A percentile compares a stretch with the other conserved stretches of the same genome.
phyloP scores from a whole-genome alignment of 2,113 vertebrate species.

The Rhadina sibilatrix region DNA sequence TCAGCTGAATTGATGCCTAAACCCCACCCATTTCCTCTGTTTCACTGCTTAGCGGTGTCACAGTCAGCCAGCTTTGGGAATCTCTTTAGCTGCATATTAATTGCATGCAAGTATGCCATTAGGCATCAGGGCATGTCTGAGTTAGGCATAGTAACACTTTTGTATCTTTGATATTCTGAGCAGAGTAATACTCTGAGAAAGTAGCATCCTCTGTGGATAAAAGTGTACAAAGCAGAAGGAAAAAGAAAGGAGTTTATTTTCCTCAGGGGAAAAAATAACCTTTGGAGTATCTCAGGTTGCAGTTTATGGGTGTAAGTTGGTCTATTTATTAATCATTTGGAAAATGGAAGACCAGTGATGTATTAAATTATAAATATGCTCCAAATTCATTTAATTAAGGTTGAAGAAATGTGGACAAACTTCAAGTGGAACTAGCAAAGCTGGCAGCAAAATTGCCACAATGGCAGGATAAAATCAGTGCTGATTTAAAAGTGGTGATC shows the following conservation, averaged over 20 bases:
- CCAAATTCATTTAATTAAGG: neutral
- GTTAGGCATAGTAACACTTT: neutral
- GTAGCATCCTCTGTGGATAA: neutral
- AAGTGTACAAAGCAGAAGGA: neutral
- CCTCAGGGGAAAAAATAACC: neutral
- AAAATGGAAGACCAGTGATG: neutral
- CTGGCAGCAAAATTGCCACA: neutral
- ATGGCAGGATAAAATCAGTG: neutral
- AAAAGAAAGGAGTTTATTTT: neutral
- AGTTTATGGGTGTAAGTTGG: neutral
- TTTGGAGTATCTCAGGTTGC: neutral
- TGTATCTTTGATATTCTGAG: neutral
- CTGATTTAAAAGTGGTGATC: neutral
- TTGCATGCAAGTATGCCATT: neutral
- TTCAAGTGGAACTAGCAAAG: neutral
- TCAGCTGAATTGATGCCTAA: slow-evolving; percentile 48
- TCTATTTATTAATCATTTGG: neutral
- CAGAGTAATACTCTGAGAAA: neutral
- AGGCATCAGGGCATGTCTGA: neutral
- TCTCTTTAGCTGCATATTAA: slow-evolving; percentile 49
- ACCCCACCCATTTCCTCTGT: slow-evolving; percentile 61
- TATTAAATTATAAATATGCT: neutral
- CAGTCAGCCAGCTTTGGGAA: slow-evolving; percentile 30
- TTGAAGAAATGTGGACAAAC: neutral
- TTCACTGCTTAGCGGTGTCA: slow-evolving; percentile 19